phyloP scores from a whole-genome alignment of 1,140 invertebrate genomes.

The Drosophila sp. region DNA sequence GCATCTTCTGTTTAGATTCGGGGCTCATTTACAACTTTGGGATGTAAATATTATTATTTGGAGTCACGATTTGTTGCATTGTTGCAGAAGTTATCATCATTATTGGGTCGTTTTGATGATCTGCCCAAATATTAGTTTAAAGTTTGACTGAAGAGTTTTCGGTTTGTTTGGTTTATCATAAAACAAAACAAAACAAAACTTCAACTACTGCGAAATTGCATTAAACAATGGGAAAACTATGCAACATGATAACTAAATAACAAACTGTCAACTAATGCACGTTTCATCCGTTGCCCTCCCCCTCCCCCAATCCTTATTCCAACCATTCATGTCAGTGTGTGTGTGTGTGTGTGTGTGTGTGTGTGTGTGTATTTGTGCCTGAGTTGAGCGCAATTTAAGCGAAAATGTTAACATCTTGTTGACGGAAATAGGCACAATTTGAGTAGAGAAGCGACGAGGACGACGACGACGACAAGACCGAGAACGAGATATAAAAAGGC shows the following conservation, averaged over 20 bases:
- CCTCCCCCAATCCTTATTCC: background rate
- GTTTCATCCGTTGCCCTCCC: background rate
- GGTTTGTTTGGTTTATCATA: background rate
- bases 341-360: constrained; percentile 14
- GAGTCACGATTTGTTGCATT: no score
- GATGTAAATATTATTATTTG: no score
- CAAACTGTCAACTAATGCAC: constrained; percentile 42
- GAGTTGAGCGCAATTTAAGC: constrained; percentile 65
- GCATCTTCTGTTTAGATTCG: no score
- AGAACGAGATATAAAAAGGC: constrained; percentile 40
- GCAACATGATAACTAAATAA: constrained; percentile 25
- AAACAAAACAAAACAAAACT: constrained; percentile 22
- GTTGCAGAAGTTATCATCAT: no score
- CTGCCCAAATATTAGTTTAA: background rate
- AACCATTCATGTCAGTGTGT: background rate
- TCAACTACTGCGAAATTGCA: constrained; percentile 53
- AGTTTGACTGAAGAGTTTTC: background rate
- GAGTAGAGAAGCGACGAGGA: constrained; percentile 61
- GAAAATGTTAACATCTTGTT: constrained; percentile 81
- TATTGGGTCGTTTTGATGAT: no score
- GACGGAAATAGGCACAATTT: constrained; percentile 77
- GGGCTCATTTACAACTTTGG: no score
- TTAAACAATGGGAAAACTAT: constrained; percentile 64
- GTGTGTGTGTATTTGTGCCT: constrained; percentile 21
- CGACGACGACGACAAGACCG: constrained; percentile 34